Percentiles rank a stretch among this genome's conserved stretches.
Evolutionary conservation across 2,113 vertebrate species (phyloP).

Genomic region (Trachemys scripta): DNA sequence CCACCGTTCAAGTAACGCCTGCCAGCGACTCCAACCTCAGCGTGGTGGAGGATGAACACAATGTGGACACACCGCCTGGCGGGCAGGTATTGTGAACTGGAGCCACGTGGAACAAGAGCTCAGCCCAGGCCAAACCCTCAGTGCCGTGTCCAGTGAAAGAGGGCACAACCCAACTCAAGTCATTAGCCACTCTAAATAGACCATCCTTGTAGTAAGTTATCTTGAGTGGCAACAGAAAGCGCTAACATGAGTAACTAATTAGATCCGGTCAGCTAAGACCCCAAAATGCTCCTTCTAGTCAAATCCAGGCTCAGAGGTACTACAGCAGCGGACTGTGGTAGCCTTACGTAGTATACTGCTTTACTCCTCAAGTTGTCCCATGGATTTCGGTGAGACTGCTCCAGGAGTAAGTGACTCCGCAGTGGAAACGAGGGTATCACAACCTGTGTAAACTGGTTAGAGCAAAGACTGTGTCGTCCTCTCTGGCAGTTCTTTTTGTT

Average conservation of each 20-base stretch:
- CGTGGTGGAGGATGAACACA: conserved; percentile 52
- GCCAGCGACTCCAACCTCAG: conserved; percentile 54
- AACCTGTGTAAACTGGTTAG: neutral
- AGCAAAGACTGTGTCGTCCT: neutral
- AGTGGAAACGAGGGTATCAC: neutral
- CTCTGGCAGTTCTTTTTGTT: neutral
- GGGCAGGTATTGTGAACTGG: conserved; percentile 65
- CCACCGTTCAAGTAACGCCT: conserved; percentile 64
- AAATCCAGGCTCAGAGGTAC: neutral
- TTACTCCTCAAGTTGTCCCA: neutral
- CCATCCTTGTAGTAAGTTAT: neutral
- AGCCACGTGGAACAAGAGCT: neutral
- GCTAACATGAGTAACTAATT: neutral
- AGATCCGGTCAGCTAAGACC: neutral
- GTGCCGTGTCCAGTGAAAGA: neutral
- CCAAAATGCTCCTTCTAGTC: neutral
- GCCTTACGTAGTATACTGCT: neutral
- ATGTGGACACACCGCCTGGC: conserved; percentile 36
- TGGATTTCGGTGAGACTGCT: neutral
- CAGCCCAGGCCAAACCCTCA: neutral
- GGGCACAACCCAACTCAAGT: neutral
- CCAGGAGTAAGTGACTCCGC: neutral
- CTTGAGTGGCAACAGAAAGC: neutral
- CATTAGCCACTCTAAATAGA: neutral
- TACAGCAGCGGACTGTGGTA: neutral